Percentiles rank a stretch among this genome's conserved stretches.
phyloP scores from a whole-genome alignment of 2,113 vertebrate species.

The Campylomormyrus numenius region DNA sequence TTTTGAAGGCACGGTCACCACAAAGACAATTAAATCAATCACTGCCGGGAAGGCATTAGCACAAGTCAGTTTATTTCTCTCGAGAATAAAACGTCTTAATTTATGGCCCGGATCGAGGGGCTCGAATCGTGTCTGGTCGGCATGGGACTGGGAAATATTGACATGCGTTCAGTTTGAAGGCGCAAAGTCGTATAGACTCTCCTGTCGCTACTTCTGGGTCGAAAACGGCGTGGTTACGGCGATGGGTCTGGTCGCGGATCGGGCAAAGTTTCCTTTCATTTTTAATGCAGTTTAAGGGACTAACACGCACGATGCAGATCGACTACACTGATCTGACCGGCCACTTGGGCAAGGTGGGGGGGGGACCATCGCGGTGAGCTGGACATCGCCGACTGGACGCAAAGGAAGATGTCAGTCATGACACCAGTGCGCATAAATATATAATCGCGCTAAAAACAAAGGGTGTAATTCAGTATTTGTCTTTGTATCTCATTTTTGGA shows the following conservation, averaged over 20 bases:
- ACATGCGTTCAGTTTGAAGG: background rate
- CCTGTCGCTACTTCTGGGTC: background rate
- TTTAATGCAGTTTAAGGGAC: background rate
- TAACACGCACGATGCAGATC: background rate
- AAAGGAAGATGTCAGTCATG: background rate
- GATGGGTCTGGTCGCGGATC: background rate
- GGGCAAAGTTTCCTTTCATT: background rate
- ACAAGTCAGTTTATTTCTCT: background rate
- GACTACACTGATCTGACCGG: background rate
- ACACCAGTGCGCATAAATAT: background rate
- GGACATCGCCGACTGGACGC: background rate
- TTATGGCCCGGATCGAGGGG: background rate
- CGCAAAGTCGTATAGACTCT: background rate
- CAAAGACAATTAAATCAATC: background rate
- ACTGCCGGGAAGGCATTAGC: background rate
- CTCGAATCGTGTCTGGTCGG: background rate
- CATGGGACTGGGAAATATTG: background rate
- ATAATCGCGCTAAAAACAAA: constrained; percentile 3
- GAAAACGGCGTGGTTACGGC: background rate
- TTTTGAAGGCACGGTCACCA: background rate
- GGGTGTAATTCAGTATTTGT: background rate
- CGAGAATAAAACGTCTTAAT: background rate
- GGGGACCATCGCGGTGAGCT: background rate
- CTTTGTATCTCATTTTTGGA: background rate
- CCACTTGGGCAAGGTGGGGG: background rate